Evolutionary conservation across 1,140 invertebrate species (phyloP), one percentile per base, ranked within the genome.

Genomic region (Coptotermes formosanus): DNA sequence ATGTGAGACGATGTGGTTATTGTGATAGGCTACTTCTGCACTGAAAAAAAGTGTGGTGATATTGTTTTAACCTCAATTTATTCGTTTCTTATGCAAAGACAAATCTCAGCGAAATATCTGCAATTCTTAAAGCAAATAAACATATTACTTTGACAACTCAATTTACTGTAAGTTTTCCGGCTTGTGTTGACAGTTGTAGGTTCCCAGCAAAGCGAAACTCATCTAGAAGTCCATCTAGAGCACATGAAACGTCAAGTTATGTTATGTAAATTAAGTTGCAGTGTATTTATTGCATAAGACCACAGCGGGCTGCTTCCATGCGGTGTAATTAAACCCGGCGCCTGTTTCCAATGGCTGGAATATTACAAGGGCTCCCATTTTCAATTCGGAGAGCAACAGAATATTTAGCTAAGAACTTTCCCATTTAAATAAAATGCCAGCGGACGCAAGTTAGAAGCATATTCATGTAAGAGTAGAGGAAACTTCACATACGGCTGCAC

Each of bases 221-320:
- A 75, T 75, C 64, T 30, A 30, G 25, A 75, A 75, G 64, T 75
- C 64, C 64, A 30, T 75, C 64, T 75, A 14, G 2, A 30, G 64
- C 25, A 75, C 64, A 75, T 75, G 64, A 75, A 75, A 75, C 14
- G 64, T 75, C 64, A n/a, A 25, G 25, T 30, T 30, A 25, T 75
- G 64, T 75, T 75, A 75, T 75, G 64, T 75, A 75, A 75, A 75
- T 75, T 75, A 75, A 75, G 25, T 30, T 75, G 25, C 64, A n/a
- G 64, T 25, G 64, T 75, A 75, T 30, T 75, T 75, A 75, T 75
- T n/a, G n/a, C n/a, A 75, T 30, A 75, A 75, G 64, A 75, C 25
- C 64, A 25, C n/a, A 30, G 64, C 25, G 9, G 7, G 64, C 52
- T 8, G 19, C 45, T 16, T 48, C 45, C 45, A 48, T 19, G 59